Conservation (phyloP, 2,888 invertebrate genomes). For the Noctuana brunneofusca region DNA sequence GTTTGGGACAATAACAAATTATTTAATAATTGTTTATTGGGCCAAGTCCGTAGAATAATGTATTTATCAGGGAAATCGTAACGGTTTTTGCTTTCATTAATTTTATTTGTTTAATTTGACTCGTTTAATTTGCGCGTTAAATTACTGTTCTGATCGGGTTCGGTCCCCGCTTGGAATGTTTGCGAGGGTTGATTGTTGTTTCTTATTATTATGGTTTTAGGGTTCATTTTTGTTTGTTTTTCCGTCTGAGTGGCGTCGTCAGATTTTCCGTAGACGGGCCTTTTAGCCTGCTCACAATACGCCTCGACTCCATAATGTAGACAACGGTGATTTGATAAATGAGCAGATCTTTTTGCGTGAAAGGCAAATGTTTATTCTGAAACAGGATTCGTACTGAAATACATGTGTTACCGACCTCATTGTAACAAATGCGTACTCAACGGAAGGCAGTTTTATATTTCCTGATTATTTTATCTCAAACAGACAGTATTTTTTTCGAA, state of each 20-base stretch:
- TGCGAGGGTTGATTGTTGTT: slow-evolving; percentile 31
- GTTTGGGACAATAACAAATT: slow-evolving; percentile 5
- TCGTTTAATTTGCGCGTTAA: slow-evolving; percentile 66
- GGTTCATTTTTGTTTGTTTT: slow-evolving; percentile 20
- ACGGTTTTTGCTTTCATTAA: slow-evolving; percentile 65
- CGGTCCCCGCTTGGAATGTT: slow-evolving; percentile 33
- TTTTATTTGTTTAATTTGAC: slow-evolving; percentile 70
- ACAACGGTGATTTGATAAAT: slow-evolving; percentile 77
- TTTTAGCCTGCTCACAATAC: slow-evolving; percentile 72
- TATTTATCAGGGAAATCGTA: slow-evolving; percentile 59
- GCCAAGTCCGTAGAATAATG: slow-evolving; percentile 44
- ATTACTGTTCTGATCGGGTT: slow-evolving; percentile 60
- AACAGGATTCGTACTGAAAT: slow-evolving; percentile 21
- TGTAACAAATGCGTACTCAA: slow-evolving; percentile 22
- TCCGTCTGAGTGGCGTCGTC: slow-evolving; percentile 10
- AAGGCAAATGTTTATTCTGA: slow-evolving; percentile 57
- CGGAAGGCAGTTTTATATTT: slow-evolving; percentile 11
- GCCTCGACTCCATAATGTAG: slow-evolving; percentile 66
- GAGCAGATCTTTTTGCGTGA: slow-evolving; percentile 67
- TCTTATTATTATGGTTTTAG: slow-evolving; percentile 28
- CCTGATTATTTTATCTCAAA: not conserved
- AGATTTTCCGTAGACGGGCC: slow-evolving; percentile 62
- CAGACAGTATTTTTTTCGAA: not conserved
- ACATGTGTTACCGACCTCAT: slow-evolving; percentile 29
- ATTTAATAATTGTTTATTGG: slow-evolving; percentile 29